phyloP scores from a whole-genome alignment of 2,113 vertebrate genomes.

The Noctilio leporinus region DNA sequence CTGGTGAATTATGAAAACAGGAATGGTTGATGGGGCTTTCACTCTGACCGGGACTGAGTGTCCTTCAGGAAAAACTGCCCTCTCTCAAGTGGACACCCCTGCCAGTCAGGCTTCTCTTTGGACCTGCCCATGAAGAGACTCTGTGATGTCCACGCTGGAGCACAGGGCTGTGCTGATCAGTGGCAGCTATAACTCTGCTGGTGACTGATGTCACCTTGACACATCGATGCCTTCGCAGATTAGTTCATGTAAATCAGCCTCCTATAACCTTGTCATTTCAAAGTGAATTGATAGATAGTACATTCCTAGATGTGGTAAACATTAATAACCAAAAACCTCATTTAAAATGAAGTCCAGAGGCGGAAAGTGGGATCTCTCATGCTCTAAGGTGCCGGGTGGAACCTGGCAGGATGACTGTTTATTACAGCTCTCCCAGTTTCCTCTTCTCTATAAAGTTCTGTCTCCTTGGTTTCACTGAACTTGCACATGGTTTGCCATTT shows the following conservation, averaged over 20 bases:
- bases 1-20: background rate
- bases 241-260: background rate
- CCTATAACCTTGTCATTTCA: background rate
- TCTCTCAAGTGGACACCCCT: background rate
- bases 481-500: background rate
- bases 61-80: background rate
- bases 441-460: background rate
- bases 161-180: background rate
- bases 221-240: background rate
- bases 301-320: background rate
- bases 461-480: background rate
- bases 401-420: background rate
- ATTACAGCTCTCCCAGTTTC: background rate
- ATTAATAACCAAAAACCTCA: background rate
- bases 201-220: background rate
- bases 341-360: background rate
- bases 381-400: background rate
- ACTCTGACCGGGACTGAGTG: background rate
- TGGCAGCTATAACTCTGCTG: background rate
- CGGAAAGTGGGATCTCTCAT: too few species aligned
- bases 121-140: background rate
- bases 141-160: background rate
- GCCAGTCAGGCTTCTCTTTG: background rate
- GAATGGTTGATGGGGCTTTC: background rate
- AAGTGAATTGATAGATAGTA: background rate